Evolutionary conservation across 2,113 vertebrate species (phyloP), one percentile per base, ranked within the genome.

Genomic region (Cyanistes caeruleus): DNA sequence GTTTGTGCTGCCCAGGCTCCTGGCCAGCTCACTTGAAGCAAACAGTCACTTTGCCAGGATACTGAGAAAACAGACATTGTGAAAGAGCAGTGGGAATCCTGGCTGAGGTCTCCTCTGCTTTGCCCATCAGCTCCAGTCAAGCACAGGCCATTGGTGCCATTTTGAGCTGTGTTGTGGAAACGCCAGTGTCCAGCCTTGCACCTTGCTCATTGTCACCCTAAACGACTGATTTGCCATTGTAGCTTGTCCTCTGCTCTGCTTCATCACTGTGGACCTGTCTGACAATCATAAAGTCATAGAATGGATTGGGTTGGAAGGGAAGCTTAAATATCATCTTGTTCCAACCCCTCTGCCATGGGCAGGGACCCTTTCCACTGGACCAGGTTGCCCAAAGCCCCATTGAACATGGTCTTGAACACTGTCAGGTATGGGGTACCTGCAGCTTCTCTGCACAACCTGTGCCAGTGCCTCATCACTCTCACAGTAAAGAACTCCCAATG

Each of bases 21-120:
- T 2, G 8, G 39, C 18, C 44, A 75, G 23, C 13, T 69, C 41
- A 39, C 15, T 15, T 51, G 4, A 51, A 30, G 18, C 24, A 79
- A 73, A 64, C 0, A 0, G 33, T 8, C 9, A 67, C 43, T n/a
- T 20, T 74, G 13, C 67, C 37, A 49, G 31, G 23, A 11, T 1
- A 0, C 35, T 63, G 75, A 88, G 75, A 79, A 92, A 75, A 74
- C 14, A 31, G 6, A 21, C 11, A 14, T 12, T 19, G 33, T 51
- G 39, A 60, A 88, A 79, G 15, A 74, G 31, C 17, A 51, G 9
- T 30, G n/a, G 55, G 43, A 79, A 64, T 22, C 17, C 18, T 55
- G 25, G 2, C 11, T 65, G 60, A 5, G 15, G 4, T 65, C 17
- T 75, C 28, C 33, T 79, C 15, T 67, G 15, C 52, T 81, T 81